Conservation (phyloP, 2,797 vertebrate genomes). For the Sebastes variabilis region DNA sequence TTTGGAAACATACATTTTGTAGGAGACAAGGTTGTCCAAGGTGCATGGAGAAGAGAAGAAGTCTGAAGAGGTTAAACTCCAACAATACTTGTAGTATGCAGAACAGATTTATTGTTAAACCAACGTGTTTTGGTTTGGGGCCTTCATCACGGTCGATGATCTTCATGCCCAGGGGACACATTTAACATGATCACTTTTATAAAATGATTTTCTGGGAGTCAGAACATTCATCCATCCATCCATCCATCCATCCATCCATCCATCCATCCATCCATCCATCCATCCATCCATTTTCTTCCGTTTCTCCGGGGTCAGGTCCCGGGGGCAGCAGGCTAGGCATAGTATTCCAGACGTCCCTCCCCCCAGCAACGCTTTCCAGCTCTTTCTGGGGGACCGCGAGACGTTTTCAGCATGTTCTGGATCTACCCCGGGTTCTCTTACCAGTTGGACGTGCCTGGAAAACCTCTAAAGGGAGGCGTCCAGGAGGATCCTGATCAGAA, state of each 20-base stretch:
- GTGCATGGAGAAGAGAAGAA: neutral
- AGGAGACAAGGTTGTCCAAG: neutral
- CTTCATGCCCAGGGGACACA: neutral
- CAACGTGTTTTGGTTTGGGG: neutral
- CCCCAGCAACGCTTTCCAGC: neutral
- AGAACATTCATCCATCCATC: no score
- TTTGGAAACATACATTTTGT: neutral
- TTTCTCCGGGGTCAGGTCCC: no score
- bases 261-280: neutral
- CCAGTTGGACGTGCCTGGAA: neutral
- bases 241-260: neutral
- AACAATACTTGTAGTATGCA: neutral
- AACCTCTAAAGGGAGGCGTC: neutral
- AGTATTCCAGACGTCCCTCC: neutral
- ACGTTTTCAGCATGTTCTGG: neutral
- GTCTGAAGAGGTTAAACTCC: neutral
- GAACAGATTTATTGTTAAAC: neutral
- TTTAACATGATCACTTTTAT: neutral
- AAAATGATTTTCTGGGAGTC: neutral
- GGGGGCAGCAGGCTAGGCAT: neutral
- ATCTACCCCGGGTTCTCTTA: neutral
- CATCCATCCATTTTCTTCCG: no score
- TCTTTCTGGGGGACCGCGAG: neutral
- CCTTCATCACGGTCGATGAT: neutral
- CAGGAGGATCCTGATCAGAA: neutral